These are phyloP conservation scores for Agapornis roseicollis DNA, from an alignment of 2,113 vertebrate species.

Conservation along the genomic window DNA sequence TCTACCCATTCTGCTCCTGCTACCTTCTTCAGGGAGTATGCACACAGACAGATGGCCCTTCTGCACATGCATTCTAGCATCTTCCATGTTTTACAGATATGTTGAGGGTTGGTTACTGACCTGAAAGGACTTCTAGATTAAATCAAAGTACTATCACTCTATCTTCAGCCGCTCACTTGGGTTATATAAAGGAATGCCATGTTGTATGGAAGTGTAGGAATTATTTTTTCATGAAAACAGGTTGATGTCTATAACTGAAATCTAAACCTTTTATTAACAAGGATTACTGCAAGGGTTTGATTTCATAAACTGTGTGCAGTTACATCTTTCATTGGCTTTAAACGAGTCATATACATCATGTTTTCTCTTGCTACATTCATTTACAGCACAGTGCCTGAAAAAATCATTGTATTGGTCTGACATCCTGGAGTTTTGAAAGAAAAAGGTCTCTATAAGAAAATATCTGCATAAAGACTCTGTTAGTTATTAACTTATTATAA, in stretches of 20 bases:
- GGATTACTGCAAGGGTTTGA: background rate
- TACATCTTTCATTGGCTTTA: background rate
- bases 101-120: background rate
- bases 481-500: background rate
- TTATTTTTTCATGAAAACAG: background rate
- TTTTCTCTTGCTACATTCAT: background rate
- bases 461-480: background rate
- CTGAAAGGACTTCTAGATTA: background rate
- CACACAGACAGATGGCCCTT: background rate
- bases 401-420: background rate
- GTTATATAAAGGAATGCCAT: background rate
- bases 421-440: background rate
- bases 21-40: background rate
- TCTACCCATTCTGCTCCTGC: background rate
- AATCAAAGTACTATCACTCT: background rate
- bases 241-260: background rate
- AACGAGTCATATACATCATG: background rate
- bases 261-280: background rate
- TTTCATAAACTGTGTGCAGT: background rate
- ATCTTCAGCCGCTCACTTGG: background rate
- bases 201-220: background rate
- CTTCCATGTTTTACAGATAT: rapidly evolving
- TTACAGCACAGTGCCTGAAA: background rate
- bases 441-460: background rate
- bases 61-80: background rate